These are phyloP conservation scores for Drosophila nigricruria DNA, from an alignment of 2,888 invertebrate species.

Conservation along the genomic window DNA sequence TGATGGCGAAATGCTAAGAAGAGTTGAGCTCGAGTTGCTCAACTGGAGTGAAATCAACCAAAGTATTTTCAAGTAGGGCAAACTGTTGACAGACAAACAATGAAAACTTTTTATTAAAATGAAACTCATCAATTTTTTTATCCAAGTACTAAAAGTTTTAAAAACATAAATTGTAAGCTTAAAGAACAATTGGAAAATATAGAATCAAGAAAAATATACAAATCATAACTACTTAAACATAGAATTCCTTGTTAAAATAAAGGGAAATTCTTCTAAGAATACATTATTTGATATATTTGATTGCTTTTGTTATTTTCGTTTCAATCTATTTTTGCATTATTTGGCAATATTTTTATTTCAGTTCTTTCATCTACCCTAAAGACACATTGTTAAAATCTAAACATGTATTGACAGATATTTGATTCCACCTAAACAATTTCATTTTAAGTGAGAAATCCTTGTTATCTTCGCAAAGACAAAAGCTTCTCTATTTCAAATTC, in stretches of 20 bases:
- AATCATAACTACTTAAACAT: too few relatives aligned
- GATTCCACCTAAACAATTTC: not conserved
- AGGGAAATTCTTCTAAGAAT: too few relatives aligned
- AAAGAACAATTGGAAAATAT: too few relatives aligned
- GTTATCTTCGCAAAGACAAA: not conserved
- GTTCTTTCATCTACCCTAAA: not conserved
- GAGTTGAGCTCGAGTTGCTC: not conserved
- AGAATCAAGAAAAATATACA: too few relatives aligned
- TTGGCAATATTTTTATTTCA: not conserved
- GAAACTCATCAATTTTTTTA: too few relatives aligned
- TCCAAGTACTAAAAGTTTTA: not conserved
- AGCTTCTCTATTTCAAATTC: not conserved
- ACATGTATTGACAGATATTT: not conserved
- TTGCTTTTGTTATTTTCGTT: not conserved
- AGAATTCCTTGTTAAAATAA: too few relatives aligned
- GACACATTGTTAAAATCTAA: not conserved
- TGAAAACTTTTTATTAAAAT: not conserved
- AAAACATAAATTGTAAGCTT: not conserved
- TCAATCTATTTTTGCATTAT: not conserved
- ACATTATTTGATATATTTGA: too few relatives aligned
- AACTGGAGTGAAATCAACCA: not conserved
- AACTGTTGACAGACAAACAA: slow-evolving; percentile 1
- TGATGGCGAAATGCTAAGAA: not conserved
- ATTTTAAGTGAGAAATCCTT: not conserved
- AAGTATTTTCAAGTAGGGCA: not conserved